Conservation (phyloP, 1,140 invertebrate species). For the Meloidogyne chitwoodi region DNA sequence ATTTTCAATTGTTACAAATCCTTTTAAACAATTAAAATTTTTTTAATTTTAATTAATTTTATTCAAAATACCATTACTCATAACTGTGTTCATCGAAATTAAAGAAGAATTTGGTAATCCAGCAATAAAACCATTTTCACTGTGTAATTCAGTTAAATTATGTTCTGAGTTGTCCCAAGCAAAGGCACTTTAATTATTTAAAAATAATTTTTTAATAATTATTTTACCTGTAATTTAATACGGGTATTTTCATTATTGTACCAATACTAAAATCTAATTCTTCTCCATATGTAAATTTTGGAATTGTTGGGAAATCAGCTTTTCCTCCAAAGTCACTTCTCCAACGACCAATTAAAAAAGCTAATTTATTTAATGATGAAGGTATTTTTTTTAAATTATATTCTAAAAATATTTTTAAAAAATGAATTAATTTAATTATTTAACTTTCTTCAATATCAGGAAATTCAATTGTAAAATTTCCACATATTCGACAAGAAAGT, state of each 20-base stretch:
- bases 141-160: conserved; percentile 47
- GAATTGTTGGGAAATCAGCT: conserved; percentile 58
- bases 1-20: conserved; percentile 55
- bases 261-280: conserved; percentile 43
- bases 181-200: conserved; percentile 50
- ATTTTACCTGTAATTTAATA: conserved; percentile 59
- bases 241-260: conserved; percentile 30
- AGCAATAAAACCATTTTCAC: conserved; percentile 53
- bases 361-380: conserved; percentile 39
- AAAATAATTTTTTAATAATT: not conserved
- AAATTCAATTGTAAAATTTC: conserved; percentile 20
- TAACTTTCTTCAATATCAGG: conserved; percentile 41
- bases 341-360: conserved; percentile 55
- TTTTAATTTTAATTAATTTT: conserved; percentile 6
- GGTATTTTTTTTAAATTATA: conserved; percentile 50
- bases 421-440: not conserved
- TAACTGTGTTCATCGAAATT: conserved; percentile 57
- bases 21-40: conserved; percentile 25
- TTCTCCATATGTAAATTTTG: conserved; percentile 54
- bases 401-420: conserved; percentile 28
- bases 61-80: conserved; percentile 50
- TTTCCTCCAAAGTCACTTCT: conserved; percentile 57
- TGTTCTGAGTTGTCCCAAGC: conserved; percentile 58
- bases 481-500: conserved; percentile 46
- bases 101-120: conserved; percentile 35